A percentile compares a stretch with the other conserved stretches of the same genome.
Evolutionary conservation across 2,113 vertebrate genomes (phyloP).

Genomic region (Motacilla tschutschensis): DNA sequence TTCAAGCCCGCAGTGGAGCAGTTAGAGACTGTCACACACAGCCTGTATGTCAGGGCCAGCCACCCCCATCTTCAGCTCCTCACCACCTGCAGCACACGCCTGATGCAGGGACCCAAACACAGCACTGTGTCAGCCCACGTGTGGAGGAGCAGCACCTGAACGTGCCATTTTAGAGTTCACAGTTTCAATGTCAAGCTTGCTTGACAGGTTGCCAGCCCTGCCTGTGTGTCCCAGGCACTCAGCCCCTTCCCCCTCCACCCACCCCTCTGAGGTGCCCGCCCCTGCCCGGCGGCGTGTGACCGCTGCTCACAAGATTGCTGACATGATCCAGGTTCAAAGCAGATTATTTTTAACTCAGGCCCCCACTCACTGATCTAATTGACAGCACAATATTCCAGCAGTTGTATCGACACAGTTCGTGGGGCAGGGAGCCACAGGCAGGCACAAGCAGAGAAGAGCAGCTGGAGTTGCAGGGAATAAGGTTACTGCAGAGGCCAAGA

Average conservation of each 20-base stretch:
- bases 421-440: background rate
- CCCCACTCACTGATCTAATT: background rate
- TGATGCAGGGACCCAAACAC: background rate
- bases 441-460: background rate
- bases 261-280: accelerated
- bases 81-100: background rate
- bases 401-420: background rate
- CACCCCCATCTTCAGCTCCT: background rate
- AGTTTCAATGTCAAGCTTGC: background rate
- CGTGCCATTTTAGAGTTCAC: background rate
- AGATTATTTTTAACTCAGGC: background rate
- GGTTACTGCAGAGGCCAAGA: background rate
- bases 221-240: background rate
- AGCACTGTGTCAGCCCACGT: background rate
- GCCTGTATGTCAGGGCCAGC: background rate
- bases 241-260: background rate
- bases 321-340: background rate
- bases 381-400: background rate
- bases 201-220: background rate
- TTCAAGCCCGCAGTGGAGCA: accelerated
- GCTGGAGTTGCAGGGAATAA: background rate
- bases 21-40: background rate
- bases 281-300: background rate
- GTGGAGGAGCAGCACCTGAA: background rate
- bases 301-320: background rate